Conservation (phyloP, 2,888 invertebrate genomes). For the Plagiodera versicolora region DNA sequence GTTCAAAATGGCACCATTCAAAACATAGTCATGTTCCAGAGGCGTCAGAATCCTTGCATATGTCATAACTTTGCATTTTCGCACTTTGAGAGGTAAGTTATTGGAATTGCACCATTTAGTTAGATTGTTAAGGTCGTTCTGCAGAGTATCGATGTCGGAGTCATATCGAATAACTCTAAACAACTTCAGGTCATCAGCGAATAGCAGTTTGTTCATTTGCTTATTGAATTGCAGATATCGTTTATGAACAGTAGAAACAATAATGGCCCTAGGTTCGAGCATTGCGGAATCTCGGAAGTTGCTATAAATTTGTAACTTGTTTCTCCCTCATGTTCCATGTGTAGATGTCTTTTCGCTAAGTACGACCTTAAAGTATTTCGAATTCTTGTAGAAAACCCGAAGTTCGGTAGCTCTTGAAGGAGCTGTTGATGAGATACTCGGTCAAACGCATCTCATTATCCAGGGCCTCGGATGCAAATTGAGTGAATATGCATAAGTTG, state of each 20-base stretch:
- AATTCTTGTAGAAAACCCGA: constrained; percentile 9
- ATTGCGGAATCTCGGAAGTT: constrained; percentile 17
- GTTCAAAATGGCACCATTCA: not conserved
- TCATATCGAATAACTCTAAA: constrained; percentile 1
- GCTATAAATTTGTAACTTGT: not conserved
- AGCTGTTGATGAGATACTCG: constrained; percentile 5
- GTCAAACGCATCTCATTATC: constrained; percentile 6
- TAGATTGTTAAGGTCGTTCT: constrained; percentile 1
- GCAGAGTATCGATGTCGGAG: not conserved
- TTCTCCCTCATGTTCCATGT: not conserved
- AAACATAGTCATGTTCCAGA: not conserved
- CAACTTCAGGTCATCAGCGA: constrained; percentile 18
- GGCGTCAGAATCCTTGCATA: constrained; percentile 4
- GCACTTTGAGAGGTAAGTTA: constrained; percentile 13
- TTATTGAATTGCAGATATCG: constrained; percentile 9
- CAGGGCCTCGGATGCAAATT: constrained; percentile 4
- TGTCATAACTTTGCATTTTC: constrained; percentile 17
- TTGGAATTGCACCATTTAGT: constrained; percentile 12
- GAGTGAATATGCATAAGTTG: not conserved
- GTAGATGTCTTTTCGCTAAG: not conserved
- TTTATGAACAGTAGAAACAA: constrained; percentile 16
- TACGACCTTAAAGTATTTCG: constrained; percentile 11
- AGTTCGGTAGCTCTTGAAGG: constrained; percentile 6
- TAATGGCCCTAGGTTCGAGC: constrained; percentile 12
- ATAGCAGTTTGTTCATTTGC: constrained; percentile 1